These are phyloP conservation scores for Brenthis daphne DNA, from an alignment of 2,888 invertebrate species.

Conservation along the genomic window DNA sequence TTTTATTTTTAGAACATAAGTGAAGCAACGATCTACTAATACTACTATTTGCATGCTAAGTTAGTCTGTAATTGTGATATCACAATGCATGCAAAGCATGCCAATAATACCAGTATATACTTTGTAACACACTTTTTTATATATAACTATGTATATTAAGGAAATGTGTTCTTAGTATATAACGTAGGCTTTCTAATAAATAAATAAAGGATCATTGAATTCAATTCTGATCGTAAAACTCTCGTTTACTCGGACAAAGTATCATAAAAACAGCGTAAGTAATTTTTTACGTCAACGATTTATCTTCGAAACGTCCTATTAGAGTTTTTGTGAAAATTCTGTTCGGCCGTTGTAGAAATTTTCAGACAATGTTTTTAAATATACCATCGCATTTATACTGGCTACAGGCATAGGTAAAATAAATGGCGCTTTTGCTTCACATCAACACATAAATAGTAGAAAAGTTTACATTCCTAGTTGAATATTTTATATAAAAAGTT, in stretches of 20 bases:
- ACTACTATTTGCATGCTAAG: no score
- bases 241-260: conserved; percentile 31
- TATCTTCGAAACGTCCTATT: conserved; percentile 29
- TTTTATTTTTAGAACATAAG: no score
- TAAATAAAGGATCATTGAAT: conserved; percentile 24
- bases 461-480: background rate
- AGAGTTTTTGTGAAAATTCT: conserved; percentile 28
- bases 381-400: conserved; percentile 15
- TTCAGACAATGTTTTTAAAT: conserved; percentile 18
- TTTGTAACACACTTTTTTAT: no score
- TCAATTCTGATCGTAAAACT: conserved; percentile 32
- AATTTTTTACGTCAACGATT: conserved; percentile 37
- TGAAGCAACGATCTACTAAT: no score
- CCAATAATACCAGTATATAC: no score
- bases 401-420: conserved; percentile 5
- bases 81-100: no score
- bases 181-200: conserved; percentile 20
- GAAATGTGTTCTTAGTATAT: background rate
- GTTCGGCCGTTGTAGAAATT: conserved; percentile 19
- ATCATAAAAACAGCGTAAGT: conserved; percentile 38
- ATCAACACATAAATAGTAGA: background rate
- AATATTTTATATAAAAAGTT: background rate
- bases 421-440: conserved; percentile 3
- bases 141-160: no score
- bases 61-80: no score